Evolutionary conservation across 1,140 invertebrate species (phyloP), one percentile per base, ranked within the genome.

Genomic region (Drosophila tani): DNA sequence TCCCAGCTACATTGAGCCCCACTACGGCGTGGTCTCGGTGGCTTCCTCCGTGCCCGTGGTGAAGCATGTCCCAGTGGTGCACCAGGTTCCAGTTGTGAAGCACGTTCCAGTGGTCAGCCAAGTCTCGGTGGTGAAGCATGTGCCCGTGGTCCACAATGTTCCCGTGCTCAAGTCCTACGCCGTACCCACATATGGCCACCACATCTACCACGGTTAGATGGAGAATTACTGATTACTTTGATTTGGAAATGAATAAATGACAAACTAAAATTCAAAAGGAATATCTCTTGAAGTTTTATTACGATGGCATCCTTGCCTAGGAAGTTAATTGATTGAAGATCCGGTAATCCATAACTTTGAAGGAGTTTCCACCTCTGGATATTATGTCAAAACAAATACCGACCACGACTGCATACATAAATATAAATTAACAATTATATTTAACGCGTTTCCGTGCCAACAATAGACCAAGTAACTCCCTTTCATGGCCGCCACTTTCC

Each of bases 1-100:
- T 78, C 75, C 75, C 29, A 46, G 75, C 15, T 78, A 62, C 51
- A 49, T 78, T 40, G 74, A 78, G 21, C 64, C 64, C 12, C 57
- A 60, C 50, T 49, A 76, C 17, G 78, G 65, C 14, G 32, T 81
- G 29, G 38, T 74, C 1, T 40, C 74, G 2, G 74, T 76, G 21
- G 51, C 74, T 1, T 63, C 38, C 1, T 50, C 73, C 0, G 78
- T 80, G 8, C 62, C 75, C 0, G 75, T 79, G 12, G 77, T 78
- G 14, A 75, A 76, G 41, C 46, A 62, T 4, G 63, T 70, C 2
- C 64, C 64, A 1, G 75, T 78, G 14, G 63, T 76, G 0, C 67
- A 68, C 24, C 35, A 66, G 2, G 43, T 79, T 3, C 47, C 73
- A 0, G 75, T 76, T 8, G 55, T 75, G 9, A 45, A 40, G n/a